Conservation (phyloP, 2,888 invertebrate genomes). For the Dicyrtomina minuta region DNA sequence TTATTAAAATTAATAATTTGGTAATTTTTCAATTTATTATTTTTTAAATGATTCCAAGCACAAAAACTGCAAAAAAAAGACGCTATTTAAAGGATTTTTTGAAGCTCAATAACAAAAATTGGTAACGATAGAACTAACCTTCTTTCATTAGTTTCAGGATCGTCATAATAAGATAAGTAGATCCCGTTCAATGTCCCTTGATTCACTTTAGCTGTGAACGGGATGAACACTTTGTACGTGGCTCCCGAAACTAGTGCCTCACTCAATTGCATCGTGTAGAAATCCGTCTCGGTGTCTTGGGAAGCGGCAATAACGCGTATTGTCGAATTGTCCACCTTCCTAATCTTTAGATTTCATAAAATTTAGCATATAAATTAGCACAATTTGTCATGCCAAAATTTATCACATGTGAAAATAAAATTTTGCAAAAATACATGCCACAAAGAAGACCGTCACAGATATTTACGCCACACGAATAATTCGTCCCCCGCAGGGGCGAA, state of each 20-base stretch:
- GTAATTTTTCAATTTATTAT: neutral
- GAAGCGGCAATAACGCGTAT: too few species aligned
- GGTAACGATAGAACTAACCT: neutral
- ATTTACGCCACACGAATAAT: too few species aligned
- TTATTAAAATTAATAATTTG: neutral
- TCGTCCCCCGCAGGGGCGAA: too few species aligned
- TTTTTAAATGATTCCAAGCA: neutral
- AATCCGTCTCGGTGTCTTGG: neutral
- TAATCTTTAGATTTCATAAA: too few species aligned
- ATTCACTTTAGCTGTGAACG: slow-evolving; percentile 28
- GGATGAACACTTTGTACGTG: neutral
- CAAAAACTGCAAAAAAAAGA: too few species aligned
- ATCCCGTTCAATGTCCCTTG: slow-evolving; percentile 40
- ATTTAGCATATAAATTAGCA: too few species aligned
- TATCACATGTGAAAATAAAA: too few species aligned
- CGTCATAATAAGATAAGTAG: slow-evolving; percentile 44
- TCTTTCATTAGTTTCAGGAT: slow-evolving; percentile 37
- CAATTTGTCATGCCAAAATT: too few species aligned
- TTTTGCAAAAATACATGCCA: too few species aligned
- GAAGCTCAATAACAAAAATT: neutral
- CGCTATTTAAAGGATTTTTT: too few species aligned
- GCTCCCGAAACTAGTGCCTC: neutral
- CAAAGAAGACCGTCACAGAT: too few species aligned
- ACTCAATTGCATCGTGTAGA: slow-evolving; percentile 2
- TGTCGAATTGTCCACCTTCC: too few species aligned